Conservation (phyloP, 2,797 vertebrate genomes). For the Acrossocheilus wenchowensis region DNA sequence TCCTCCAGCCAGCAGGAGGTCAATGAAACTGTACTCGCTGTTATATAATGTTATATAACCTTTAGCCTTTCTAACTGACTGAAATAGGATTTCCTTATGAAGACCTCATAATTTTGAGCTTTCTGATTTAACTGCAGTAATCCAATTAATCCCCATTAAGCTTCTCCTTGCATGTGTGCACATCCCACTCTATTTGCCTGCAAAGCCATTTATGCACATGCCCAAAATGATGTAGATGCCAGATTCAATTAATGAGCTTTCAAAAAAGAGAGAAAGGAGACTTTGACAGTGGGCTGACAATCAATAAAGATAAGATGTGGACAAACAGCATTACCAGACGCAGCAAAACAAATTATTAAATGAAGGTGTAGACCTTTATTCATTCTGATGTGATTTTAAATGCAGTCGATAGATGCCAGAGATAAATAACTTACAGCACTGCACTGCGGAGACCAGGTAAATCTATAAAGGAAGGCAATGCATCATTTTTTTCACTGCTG, state of each 20-base stretch:
- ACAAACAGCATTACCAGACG: constrained; percentile 19
- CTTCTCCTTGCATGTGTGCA: constrained; percentile 37
- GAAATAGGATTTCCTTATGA: constrained; percentile 41
- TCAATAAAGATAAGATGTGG: background rate
- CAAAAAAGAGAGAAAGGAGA: background rate
- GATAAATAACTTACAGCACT: constrained; percentile 44
- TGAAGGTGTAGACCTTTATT: constrained; percentile 30
- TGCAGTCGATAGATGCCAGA: constrained; percentile 39
- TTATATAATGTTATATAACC: constrained; percentile 70
- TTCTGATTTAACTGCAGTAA: constrained; percentile 50
- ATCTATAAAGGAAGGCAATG: constrained; percentile 32
- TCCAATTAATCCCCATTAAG: constrained; percentile 56
- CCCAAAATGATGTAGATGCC: background rate
- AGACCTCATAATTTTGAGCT: constrained; percentile 41
- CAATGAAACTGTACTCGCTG: constrained; percentile 51
- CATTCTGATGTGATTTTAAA: constrained; percentile 36
- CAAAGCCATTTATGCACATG: constrained; percentile 23
- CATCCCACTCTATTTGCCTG: constrained; percentile 14
- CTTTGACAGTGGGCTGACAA: constrained; percentile 4
- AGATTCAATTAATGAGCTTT: constrained; percentile 38
- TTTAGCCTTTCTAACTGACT: constrained; percentile 50
- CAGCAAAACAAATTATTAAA: constrained; percentile 21
- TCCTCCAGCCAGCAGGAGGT: constrained; percentile 60
- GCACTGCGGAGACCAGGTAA: constrained; percentile 35
- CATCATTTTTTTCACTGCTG: constrained; percentile 9